Evolutionary conservation across 2,113 vertebrate genomes (phyloP), one percentile per base, ranked within the genome.

Genomic region (Prochilodus magdalenae): DNA sequence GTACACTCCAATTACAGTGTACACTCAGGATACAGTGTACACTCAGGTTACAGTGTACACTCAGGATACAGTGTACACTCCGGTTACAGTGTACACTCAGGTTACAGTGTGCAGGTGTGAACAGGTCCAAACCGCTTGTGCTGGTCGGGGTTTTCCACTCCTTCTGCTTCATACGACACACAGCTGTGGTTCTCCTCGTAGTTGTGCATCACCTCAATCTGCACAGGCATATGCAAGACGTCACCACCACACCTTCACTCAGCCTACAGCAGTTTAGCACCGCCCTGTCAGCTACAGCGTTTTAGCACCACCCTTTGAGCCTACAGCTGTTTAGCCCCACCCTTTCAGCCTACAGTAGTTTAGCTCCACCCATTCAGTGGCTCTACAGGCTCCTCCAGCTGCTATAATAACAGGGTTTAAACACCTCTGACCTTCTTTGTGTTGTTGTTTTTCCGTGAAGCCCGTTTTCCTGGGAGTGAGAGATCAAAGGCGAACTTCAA

Each of bases 181-280:
- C 94, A 94, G 88, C 92, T 96, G 66, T 90, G 86, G 87, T 95
- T 97, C 82, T 97, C 96, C 88, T 91, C 95, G 51, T 95, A 96
- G 84, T 97, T 94, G 0, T 96, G 96, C 92, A 96, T 94, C n/a
- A 96, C 96, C 88, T 98, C 96, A 0, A 96, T 96, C 98, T 99
- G 91, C 75, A 88, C 89, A 44, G 79, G 84, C 77, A 73, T 14
- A 63, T n/a, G 49, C 13, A 27, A 16, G 49, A n/a, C 57, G 3
- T 69, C 27, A 75, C 49, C 82, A 79, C n/a, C 33, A 73, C 44
- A 57, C 33, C n/a, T 26, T 69, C 36, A 44, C 40, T 6, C 33
- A 4, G 33, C 3, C 3, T 36, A 36, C 3, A 36, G 33, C 33
- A 36, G 3, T 36, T 4, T 36, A 36, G 33, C 33, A 3, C 33